phyloP scores from a whole-genome alignment of 2,113 vertebrate species.

The Ginglymostoma cirratum region DNA sequence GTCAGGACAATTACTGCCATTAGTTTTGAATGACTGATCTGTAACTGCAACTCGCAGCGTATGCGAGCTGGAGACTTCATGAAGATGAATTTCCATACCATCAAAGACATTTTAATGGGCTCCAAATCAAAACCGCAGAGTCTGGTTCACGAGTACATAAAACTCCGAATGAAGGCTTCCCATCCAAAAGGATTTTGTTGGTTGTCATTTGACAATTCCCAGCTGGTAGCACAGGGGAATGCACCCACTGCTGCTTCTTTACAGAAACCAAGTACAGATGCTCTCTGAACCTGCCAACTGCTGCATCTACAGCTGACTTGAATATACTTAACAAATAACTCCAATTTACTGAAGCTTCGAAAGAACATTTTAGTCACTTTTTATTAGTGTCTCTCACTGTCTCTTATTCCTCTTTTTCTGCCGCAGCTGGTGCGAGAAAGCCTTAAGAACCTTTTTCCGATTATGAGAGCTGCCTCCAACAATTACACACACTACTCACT shows the following conservation, averaged over 20 bases:
- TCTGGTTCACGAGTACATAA: conserved; percentile 62
- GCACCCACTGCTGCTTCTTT: conserved; percentile 61
- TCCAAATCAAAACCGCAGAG: conserved; percentile 66
- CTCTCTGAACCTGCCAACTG: conserved; percentile 65
- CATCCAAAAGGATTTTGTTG: conserved; percentile 72
- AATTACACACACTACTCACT: background rate
- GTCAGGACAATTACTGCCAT: conserved; percentile 71
- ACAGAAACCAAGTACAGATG: conserved; percentile 58
- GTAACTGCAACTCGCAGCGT: conserved; percentile 71
- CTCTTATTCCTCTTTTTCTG: background rate
- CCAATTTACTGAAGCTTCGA: conserved; percentile 82
- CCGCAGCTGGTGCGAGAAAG: conserved; percentile 6
- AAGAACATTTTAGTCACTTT: conserved; percentile 86
- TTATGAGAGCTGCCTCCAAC: conserved; percentile 10
- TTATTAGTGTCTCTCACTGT: conserved; percentile 72
- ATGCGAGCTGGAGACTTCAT: conserved; percentile 62
- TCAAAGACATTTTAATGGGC: conserved; percentile 74
- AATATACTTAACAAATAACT: conserved; percentile 93
- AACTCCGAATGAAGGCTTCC: conserved; percentile 65
- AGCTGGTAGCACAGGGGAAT: conserved; percentile 55
- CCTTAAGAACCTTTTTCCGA: background rate
- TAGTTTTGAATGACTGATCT: conserved; percentile 69
- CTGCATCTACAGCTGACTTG: conserved; percentile 76
- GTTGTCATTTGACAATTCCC: conserved; percentile 76
- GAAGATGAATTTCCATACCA: conserved; percentile 76